A percentile compares a stretch with the other conserved stretches of the same genome.
Conservation (phyloP, 1,140 invertebrate species). For the Meloidogyne floridensis region DNA sequence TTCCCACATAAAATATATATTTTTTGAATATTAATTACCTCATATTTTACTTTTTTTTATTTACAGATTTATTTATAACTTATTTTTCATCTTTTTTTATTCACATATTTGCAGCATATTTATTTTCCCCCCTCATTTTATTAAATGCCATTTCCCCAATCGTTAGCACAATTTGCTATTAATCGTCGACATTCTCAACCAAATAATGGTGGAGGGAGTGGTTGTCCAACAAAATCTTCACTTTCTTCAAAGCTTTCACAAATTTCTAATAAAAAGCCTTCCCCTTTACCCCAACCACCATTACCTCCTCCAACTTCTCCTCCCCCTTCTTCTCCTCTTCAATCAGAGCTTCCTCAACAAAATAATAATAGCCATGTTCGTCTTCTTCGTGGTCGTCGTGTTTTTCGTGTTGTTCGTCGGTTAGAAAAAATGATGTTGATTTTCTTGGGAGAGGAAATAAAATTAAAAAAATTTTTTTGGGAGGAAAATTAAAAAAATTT, state of each 20-base stretch:
- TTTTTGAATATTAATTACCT: too few relatives aligned
- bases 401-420: conserved; percentile 34
- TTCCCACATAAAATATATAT: too few relatives aligned
- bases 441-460: too few relatives aligned
- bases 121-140: too few relatives aligned
- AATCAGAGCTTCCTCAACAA: background rate
- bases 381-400: conserved; percentile 32
- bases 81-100: background rate
- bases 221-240: too few relatives aligned
- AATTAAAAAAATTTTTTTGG: too few relatives aligned
- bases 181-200: conserved; percentile 7
- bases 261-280: background rate
- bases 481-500: too few relatives aligned
- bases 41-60: too few relatives aligned
- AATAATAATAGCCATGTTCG: conserved; percentile 13
- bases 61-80: background rate
- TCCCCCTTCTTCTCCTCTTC: background rate
- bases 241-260: too few relatives aligned
- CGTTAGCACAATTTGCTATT: background rate
- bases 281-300: background rate
- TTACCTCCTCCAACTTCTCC: background rate
- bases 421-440: background rate
- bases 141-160: background rate
- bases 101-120: too few relatives aligned
- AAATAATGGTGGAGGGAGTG: background rate